Conservation (phyloP, 2,113 vertebrate genomes). For the Hiodon alosoides region DNA sequence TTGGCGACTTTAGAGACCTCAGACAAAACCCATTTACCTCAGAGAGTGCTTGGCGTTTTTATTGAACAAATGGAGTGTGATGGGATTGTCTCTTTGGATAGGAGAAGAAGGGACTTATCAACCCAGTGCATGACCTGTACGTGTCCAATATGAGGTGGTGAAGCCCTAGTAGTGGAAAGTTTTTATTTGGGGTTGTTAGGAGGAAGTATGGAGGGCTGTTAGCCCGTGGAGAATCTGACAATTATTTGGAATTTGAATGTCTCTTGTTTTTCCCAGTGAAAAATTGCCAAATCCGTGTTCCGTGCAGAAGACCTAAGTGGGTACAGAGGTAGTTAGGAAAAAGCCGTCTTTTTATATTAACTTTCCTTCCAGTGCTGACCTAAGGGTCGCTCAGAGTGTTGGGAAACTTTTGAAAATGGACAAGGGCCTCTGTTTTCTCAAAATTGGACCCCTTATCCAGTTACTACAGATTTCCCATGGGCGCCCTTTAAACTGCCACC, state of each 20-base stretch:
- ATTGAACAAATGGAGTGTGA: background rate
- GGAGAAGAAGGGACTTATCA: background rate
- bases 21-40: background rate
- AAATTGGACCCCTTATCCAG: background rate
- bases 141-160: background rate
- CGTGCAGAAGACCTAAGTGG: too few species aligned
- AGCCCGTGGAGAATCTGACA: too few species aligned
- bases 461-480: background rate
- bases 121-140: background rate
- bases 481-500: background rate
- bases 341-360: too few species aligned
- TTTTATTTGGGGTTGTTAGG: too few species aligned
- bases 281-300: too few species aligned
- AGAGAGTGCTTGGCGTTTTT: background rate
- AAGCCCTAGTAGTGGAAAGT: background rate
- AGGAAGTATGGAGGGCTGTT: too few species aligned
- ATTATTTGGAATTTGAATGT: too few species aligned
- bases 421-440: slow-evolving; percentile 2
- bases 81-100: background rate
- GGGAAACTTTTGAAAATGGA: slow-evolving; percentile 8
- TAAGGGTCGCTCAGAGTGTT: background rate
- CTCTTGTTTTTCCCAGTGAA: too few species aligned
- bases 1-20: background rate
- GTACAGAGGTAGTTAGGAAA: too few species aligned
- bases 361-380: background rate